Base-by-base conservation (phyloP, 2,888 invertebrate species). In the Apamea sordens region DNA sequence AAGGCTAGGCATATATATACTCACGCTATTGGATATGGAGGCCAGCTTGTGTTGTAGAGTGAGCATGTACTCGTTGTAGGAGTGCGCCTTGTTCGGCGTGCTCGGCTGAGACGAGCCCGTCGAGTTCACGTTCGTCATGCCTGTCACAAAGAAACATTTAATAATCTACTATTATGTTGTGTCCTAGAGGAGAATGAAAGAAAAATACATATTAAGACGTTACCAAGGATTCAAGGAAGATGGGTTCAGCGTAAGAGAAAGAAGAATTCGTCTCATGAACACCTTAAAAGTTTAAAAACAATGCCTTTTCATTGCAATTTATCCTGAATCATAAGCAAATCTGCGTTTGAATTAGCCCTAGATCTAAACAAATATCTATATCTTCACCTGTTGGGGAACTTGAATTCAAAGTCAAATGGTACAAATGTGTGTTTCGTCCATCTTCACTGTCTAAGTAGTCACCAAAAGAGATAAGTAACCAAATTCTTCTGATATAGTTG, bases 41-140 rank as follows among this genome's bases (percentile, higher is more conserved):
- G 97, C 97, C 63, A 98, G 95, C 92, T 98, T 98, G 92, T 98
- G 98, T 89, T 98, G 98, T 84, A 98, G 94, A 71, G 97, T 97
- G 89, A 98, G 97, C 97, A 98, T 97, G 92, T 98, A 98, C 70
- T 97, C 97, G 92, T 97, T 98, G 93, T 98, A 98, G 5, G 97
- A 97, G 79, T 97, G 97, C 83, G 97, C 97, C 88, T 97, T 97
- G 93, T 97, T 98, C 11, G 98, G 98, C 56, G 98, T 98, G 86
- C 98, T 92, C 68, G 97, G 96, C 88, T 96, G 96, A 71, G 96
- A 97, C 28, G 97, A 97, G 73, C 97, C 97, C 65, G 94, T 94
- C 2, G 96, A 96, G 91, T 95, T 95, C 73, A 92, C 94, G 81
- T 90, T 93, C 77, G 93, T 91, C 94, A 96, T 94, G 28, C 94